Evolutionary conservation across 2,888 invertebrate genomes (phyloP).

Genomic region (Polyploca ridens): DNA sequence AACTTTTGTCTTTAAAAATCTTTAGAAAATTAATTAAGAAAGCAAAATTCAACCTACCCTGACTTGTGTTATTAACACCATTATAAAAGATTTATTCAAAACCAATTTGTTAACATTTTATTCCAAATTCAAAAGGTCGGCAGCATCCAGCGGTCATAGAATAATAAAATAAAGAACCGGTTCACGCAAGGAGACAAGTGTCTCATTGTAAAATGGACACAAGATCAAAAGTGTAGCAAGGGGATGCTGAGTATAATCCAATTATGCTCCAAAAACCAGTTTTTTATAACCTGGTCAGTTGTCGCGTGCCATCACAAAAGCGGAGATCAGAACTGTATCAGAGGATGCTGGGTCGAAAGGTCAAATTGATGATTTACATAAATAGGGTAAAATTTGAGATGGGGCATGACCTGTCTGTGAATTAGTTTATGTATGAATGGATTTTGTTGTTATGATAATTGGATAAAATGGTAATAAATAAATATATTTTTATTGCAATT

Average conservation of each 20-base stretch:
- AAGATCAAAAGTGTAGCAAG: slow-evolving; percentile 64
- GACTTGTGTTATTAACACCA: background rate
- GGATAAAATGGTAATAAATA: background rate
- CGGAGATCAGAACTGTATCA: slow-evolving; percentile 57
- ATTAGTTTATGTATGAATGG: slow-evolving; percentile 4
- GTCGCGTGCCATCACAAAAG: slow-evolving; percentile 32
- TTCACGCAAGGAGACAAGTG: slow-evolving; percentile 19
- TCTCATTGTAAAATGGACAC: slow-evolving; percentile 22
- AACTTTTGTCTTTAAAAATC: too few relatives aligned
- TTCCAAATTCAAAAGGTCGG: background rate
- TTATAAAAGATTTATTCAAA: background rate
- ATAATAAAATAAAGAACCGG: background rate
- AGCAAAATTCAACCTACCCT: too few relatives aligned
- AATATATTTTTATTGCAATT: too few relatives aligned
- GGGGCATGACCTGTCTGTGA: slow-evolving; percentile 9
- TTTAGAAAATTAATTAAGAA: too few relatives aligned
- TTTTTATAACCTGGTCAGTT: slow-evolving; percentile 27
- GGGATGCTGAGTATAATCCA: slow-evolving; percentile 42
- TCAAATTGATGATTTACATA: slow-evolving; percentile 47
- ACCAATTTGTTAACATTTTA: background rate
- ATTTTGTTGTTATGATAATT: slow-evolving; percentile 1
- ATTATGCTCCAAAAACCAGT: slow-evolving; percentile 27
- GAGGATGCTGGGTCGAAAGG: slow-evolving; percentile 60
- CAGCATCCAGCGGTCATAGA: background rate
- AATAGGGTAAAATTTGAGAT: slow-evolving; percentile 32